phyloP scores from a whole-genome alignment of 37 sponge, comb jelly and placozoan species.

The Crambe crambe region DNA sequence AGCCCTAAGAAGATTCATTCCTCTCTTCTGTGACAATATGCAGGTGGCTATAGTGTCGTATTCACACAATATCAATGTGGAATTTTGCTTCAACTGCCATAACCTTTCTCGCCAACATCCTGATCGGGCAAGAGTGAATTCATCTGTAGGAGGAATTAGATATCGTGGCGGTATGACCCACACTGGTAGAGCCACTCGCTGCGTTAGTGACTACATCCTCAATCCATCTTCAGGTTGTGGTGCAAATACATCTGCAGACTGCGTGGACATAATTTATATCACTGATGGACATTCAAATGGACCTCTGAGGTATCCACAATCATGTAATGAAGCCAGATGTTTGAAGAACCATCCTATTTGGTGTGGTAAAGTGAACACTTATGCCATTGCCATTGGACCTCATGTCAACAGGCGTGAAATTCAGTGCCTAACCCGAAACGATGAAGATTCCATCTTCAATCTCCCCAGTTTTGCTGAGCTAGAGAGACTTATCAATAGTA shows the following conservation, averaged over 20 bases:
- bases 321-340: background rate
- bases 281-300: constrained; percentile 21
- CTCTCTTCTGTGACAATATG: background rate
- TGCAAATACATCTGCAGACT: background rate
- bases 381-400: constrained; percentile 12
- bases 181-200: constrained; percentile 1
- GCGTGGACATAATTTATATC: background rate
- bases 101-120: no score
- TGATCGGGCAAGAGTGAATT: background rate
- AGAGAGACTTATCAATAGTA: background rate
- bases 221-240: background rate
- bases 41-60: constrained; percentile 10
- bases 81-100: constrained; percentile 25
- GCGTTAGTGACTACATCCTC: constrained; percentile 1
- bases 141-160: background rate
- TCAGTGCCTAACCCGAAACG: background rate
- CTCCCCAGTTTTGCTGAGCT: background rate
- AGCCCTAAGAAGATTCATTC: background rate
- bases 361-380: background rate
- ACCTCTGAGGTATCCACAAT: background rate
- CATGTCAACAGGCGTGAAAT: background rate
- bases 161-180: constrained; percentile 19
- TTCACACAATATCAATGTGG: background rate
- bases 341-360: background rate
- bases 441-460: background rate